Evolutionary conservation across 1,140 invertebrate species (phyloP).

Genomic region (Drosophila varians): DNA sequence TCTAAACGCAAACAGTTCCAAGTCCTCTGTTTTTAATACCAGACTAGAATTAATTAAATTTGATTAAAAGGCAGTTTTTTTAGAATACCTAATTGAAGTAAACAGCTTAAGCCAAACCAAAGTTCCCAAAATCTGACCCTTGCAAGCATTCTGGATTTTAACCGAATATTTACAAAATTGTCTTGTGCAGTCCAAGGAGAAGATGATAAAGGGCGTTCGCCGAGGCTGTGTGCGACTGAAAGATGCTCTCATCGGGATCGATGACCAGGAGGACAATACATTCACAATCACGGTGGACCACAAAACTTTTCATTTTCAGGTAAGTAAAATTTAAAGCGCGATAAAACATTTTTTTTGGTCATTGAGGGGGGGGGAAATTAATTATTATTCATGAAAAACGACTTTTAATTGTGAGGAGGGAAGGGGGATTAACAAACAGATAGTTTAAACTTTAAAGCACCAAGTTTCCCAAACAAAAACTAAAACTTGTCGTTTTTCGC

Average conservation of each 20-base stretch:
- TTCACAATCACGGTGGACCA: slow-evolving; percentile 99
- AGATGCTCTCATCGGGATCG: slow-evolving; percentile 98
- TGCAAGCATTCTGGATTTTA: background rate
- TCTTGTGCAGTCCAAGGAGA: slow-evolving; percentile 97
- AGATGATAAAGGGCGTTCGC: slow-evolving; percentile 98
- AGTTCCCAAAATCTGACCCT: background rate
- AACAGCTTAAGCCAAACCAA: background rate
- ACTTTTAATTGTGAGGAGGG: no score
- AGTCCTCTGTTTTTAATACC: slow-evolving; percentile 84
- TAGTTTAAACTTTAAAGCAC: no score
- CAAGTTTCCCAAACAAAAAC: no score
- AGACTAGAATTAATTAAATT: slow-evolving; percentile 60
- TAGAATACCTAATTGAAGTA: background rate
- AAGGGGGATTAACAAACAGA: background rate
- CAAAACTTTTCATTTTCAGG: slow-evolving; percentile 99
- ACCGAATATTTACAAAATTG: background rate
- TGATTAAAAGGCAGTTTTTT: background rate
- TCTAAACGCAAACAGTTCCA: slow-evolving; percentile 83
- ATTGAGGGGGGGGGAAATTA: no score
- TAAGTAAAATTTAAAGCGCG: slow-evolving; percentile 48
- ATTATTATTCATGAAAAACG: background rate
- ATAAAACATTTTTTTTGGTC: no score
- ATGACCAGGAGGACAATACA: slow-evolving; percentile 99
- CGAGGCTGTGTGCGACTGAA: slow-evolving; percentile 97
- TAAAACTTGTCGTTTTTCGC: no score